Conservation (phyloP, 2,797 vertebrate genomes). For the Mareca penelope region DNA sequence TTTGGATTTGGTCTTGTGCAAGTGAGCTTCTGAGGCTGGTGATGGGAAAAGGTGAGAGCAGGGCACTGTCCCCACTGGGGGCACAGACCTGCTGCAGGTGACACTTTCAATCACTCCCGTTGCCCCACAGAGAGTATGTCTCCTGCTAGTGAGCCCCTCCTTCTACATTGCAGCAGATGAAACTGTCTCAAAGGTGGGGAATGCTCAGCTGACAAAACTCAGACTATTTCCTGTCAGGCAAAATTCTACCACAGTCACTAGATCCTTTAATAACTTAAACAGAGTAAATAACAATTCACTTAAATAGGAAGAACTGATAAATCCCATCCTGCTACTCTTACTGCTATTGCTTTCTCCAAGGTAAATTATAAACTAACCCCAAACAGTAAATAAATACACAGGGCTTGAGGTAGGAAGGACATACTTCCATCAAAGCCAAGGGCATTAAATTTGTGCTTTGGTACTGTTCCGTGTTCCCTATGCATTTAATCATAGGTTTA, state of each 20-base stretch:
- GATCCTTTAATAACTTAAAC: background rate
- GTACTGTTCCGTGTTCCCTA: background rate
- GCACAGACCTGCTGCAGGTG: accelerated
- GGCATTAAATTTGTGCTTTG: accelerated
- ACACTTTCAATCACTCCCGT: accelerated
- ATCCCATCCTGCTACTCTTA: background rate
- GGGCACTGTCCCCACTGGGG: background rate
- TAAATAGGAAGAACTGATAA: background rate
- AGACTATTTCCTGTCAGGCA: background rate
- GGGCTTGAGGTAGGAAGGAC: background rate
- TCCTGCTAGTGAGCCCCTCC: background rate
- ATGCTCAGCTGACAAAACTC: background rate
- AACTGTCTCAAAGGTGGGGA: background rate
- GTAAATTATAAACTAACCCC: background rate
- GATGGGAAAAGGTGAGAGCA: accelerated
- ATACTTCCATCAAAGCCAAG: background rate
- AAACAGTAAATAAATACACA: background rate
- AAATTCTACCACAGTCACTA: background rate
- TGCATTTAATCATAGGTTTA: background rate
- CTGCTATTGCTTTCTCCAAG: background rate
- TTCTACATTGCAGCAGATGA: accelerated
- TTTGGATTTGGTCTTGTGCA: background rate
- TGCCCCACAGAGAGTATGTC: accelerated
- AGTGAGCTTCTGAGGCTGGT: background rate
- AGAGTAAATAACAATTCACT: background rate